Percentiles rank a stretch among this genome's conserved stretches.
Evolutionary conservation across 1,140 invertebrate genomes (phyloP).

Genomic region (Streblospio benedicti): DNA sequence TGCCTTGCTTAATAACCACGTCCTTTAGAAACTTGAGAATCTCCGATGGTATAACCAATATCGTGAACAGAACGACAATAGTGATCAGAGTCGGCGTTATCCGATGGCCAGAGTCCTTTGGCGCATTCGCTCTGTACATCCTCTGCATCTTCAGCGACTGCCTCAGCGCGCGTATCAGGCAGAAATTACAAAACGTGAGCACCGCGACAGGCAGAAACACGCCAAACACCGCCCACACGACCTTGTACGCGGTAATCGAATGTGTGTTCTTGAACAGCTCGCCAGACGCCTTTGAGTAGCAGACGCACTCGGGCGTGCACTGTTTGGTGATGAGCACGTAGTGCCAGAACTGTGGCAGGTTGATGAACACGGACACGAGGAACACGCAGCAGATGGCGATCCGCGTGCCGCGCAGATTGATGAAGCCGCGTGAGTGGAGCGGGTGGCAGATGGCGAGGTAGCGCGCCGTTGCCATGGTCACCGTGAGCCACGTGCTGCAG

Average conservation of each 20-base stretch:
- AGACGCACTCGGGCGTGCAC: slow-evolving; percentile 13
- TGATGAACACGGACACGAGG: slow-evolving; percentile 34
- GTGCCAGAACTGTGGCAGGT: slow-evolving; percentile 39
- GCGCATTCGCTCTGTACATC: slow-evolving; percentile 14
- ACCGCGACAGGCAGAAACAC: slow-evolving; percentile 37
- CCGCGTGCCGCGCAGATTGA: slow-evolving; percentile 34
- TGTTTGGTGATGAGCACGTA: slow-evolving; percentile 25
- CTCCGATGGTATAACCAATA: slow-evolving; percentile 43
- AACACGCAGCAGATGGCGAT: slow-evolving; percentile 32
- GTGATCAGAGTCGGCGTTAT: slow-evolving; percentile 42
- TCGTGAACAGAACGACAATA: slow-evolving; percentile 38
- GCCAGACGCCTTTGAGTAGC: background rate
- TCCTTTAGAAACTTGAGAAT: slow-evolving; percentile 34
- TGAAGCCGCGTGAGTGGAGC: slow-evolving; percentile 35
- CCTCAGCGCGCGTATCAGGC: slow-evolving; percentile 28
- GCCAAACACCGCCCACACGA: slow-evolving; percentile 36
- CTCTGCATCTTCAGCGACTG: slow-evolving; percentile 9
- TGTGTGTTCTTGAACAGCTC: background rate
- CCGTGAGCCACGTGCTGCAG: slow-evolving; percentile 41
- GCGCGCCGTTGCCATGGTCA: slow-evolving; percentile 41
- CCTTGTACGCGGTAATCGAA: slow-evolving; percentile 28
- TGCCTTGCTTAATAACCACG: slow-evolving; percentile 23
- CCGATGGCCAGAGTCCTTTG: slow-evolving; percentile 24
- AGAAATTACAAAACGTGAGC: slow-evolving; percentile 38
- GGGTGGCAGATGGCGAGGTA: slow-evolving; percentile 45